Evolutionary conservation across 2,888 invertebrate species (phyloP).

Genomic region (Hyppa rectilinea): DNA sequence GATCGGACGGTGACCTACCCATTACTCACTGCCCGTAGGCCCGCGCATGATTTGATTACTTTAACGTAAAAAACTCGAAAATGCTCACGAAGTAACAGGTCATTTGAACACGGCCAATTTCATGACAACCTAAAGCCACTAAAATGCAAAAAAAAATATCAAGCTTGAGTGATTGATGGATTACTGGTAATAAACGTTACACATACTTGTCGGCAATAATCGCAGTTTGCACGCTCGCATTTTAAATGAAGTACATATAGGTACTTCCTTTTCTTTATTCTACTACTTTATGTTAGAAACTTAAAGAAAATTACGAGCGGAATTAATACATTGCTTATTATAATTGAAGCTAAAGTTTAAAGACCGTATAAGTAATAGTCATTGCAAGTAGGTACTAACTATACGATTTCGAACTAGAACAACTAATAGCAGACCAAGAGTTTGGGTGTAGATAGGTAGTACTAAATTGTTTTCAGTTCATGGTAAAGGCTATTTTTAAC

Average conservation of each 20-base stretch:
- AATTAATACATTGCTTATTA: slow-evolving; percentile 1
- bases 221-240: slow-evolving; percentile 7
- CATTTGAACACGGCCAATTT: slow-evolving; percentile 5
- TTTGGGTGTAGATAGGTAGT: neutral
- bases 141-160: slow-evolving; percentile 4
- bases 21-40: too few relatives aligned
- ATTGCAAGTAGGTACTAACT: neutral
- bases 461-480: too few relatives aligned
- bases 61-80: neutral
- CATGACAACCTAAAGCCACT: neutral
- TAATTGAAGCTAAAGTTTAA: neutral
- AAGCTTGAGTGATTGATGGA: slow-evolving; percentile 37
- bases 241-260: slow-evolving; percentile 18
- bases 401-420: neutral
- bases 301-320: neutral
- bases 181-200: slow-evolving; percentile 35
- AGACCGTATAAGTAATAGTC: slow-evolving; percentile 2
- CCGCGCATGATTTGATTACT: too few relatives aligned
- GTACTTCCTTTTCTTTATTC: slow-evolving; percentile 33
- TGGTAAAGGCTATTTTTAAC: neutral
- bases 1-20: too few relatives aligned
- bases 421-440: neutral
- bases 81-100: neutral
- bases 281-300: neutral
- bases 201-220: slow-evolving; percentile 44